A percentile compares a stretch with the other conserved stretches of the same genome.
Evolutionary conservation across 2,888 invertebrate genomes (phyloP).

Genomic region (Thereva unica): DNA sequence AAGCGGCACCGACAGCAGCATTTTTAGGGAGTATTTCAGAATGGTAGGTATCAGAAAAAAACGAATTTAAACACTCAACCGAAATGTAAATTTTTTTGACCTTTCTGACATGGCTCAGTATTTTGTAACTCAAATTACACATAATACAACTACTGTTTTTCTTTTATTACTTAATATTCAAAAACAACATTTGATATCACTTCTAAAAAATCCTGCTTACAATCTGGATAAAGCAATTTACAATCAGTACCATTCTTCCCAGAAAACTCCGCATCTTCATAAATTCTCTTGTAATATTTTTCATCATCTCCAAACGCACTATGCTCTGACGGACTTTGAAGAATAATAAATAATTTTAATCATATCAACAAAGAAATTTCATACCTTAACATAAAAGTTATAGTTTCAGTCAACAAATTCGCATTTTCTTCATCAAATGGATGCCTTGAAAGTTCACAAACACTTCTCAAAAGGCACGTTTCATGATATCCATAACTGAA

Average conservation of each 20-base stretch:
- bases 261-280: constrained; percentile 52
- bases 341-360: constrained; percentile 22
- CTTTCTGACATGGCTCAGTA: too few species aligned
- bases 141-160: too few species aligned
- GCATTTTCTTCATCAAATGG: constrained; percentile 63
- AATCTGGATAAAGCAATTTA: constrained; percentile 50
- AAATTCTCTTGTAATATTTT: constrained; percentile 51
- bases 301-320: constrained; percentile 63
- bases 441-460: constrained; percentile 69
- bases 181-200: constrained; percentile 47
- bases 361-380: not conserved
- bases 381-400: constrained; percentile 70
- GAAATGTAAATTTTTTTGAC: too few species aligned
- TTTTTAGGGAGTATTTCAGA: too few species aligned
- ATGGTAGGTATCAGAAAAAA: too few species aligned
- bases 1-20: too few species aligned
- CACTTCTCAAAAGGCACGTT: constrained; percentile 68
- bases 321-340: constrained; percentile 61
- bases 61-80: too few species aligned
- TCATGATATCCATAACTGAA: constrained; percentile 68
- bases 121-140: too few species aligned
- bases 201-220: constrained; percentile 49
- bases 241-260: constrained; percentile 54
- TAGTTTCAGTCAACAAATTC: constrained; percentile 68
- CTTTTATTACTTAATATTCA: constrained; percentile 11